Conservation (phyloP, 2,113 vertebrate genomes). For the Benitochromis conjunctus region DNA sequence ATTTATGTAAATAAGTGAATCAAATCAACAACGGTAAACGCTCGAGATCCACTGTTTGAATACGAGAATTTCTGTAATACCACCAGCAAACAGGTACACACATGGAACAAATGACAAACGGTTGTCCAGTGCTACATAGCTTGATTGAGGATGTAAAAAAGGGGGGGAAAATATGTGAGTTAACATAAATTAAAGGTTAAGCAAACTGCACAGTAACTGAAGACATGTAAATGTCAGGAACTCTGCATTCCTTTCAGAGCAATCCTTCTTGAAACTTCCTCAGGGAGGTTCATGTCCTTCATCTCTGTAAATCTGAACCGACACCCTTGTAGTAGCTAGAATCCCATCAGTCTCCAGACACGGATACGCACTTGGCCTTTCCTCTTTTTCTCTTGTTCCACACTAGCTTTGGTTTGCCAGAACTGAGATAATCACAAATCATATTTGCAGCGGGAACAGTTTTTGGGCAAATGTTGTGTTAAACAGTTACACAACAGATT, state of each 20-base stretch:
- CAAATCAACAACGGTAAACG: neutral
- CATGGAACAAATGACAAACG: neutral
- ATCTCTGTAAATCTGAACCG: constrained; percentile 30
- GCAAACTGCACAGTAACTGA: constrained; percentile 31
- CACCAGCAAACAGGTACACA: neutral
- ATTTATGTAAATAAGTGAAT: neutral
- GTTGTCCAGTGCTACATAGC: neutral
- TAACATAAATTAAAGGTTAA: constrained; percentile 39
- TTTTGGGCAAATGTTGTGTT: neutral
- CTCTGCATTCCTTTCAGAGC: constrained; percentile 38
- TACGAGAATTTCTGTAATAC: neutral
- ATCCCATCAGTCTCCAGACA: constrained; percentile 6
- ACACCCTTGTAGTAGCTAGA: constrained; percentile 3
- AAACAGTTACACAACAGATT: neutral
- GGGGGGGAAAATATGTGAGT: neutral
- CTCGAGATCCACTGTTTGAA: neutral
- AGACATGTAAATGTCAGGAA: constrained; percentile 39
- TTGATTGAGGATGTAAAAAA: neutral
- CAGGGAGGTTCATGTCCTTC: constrained; percentile 52
- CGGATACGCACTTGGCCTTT: neutral
- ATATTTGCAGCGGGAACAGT: neutral
- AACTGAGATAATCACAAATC: neutral
- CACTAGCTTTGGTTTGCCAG: neutral
- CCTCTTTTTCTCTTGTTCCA: neutral
- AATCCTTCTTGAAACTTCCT: constrained; percentile 31